These are phyloP conservation scores for Oophaga pumilio DNA, from an alignment of 2,113 vertebrate genomes.

Conservation along the genomic window DNA sequence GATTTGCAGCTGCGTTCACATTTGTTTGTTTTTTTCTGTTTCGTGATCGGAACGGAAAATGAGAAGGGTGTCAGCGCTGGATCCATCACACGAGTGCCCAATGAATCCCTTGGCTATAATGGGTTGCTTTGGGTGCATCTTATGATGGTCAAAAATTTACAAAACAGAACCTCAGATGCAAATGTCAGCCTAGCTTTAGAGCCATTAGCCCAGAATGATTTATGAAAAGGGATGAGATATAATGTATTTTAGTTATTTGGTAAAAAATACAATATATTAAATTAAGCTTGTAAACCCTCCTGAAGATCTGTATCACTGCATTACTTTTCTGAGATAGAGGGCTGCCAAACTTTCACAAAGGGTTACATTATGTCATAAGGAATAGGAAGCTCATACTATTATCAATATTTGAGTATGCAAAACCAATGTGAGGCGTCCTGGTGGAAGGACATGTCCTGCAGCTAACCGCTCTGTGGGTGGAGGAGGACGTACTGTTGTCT, in stretches of 20 bases:
- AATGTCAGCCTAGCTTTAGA: no score
- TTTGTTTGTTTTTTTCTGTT: no score
- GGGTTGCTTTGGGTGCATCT: no score
- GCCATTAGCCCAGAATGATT: not conserved
- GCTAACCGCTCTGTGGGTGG: not conserved
- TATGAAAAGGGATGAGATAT: not conserved
- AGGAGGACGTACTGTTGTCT: not conserved
- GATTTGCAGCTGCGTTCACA: no score
- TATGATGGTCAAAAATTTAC: no score
- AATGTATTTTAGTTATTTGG: not conserved
- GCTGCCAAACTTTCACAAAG: not conserved
- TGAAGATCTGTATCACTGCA: not conserved
- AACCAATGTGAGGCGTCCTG: not conserved
- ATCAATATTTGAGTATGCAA: not conserved
- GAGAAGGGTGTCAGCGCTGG: no score
- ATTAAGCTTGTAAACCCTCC: not conserved
- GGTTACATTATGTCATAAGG: not conserved
- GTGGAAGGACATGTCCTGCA: conserved; percentile 14
- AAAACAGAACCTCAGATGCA: no score
- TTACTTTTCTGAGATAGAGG: not conserved
- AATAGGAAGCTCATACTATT: not conserved
- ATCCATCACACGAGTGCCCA: no score
- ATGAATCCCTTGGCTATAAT: no score
- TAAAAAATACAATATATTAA: not conserved
- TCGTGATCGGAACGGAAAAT: no score